Percentiles rank a stretch among this genome's conserved stretches.
Evolutionary conservation across 2,113 vertebrate species (phyloP).

Genomic region (Aix galericulata): DNA sequence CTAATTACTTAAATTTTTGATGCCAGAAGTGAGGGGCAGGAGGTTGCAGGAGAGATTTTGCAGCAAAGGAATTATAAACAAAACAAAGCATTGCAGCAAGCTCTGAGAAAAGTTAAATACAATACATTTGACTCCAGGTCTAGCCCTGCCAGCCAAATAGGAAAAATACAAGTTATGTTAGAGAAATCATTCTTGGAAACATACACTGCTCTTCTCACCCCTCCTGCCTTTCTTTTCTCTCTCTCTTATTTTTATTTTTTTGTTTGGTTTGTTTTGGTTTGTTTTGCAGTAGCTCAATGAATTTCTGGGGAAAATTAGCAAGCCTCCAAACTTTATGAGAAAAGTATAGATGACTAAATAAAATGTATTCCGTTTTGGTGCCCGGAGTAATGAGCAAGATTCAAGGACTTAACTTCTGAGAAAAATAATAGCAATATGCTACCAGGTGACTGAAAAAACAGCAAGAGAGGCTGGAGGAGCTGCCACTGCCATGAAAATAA

Average conservation of each 20-base stretch:
- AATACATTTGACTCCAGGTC: not conserved
- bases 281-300: not conserved
- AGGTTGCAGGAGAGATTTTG: not conserved
- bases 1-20: not conserved
- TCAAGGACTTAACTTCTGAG: not conserved
- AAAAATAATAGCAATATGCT: not conserved
- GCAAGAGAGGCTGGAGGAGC: not conserved
- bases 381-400: not conserved
- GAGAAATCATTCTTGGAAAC: not conserved
- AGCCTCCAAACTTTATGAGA: not conserved
- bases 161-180: not conserved
- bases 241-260: not conserved
- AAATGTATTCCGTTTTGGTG: not conserved
- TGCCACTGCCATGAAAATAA: constrained; percentile 16
- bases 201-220: not conserved
- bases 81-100: not conserved
- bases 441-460: constrained; percentile 15
- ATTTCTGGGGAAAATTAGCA: not conserved
- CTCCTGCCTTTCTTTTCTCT: not conserved
- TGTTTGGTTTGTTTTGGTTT: not conserved
- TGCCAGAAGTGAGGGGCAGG: not conserved
- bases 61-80: not conserved
- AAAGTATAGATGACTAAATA: not conserved
- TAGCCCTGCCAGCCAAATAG: not conserved
- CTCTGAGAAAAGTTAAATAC: not conserved